Conservation (phyloP, 2,797 vertebrate species). For the Chelonia mydas region DNA sequence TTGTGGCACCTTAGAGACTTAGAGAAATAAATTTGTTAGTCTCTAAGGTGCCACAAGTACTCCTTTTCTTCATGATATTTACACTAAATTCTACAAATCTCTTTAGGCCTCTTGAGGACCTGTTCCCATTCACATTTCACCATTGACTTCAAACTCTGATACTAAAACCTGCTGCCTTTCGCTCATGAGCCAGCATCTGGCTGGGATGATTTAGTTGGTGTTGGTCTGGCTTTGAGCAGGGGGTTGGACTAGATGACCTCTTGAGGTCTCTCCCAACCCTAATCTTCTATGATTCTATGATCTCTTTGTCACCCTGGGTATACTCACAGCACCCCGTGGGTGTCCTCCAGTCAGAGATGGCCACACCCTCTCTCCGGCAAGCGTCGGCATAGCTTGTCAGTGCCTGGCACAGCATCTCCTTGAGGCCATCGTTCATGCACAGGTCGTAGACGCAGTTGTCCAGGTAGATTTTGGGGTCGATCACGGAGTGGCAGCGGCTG, state of each 20-base stretch:
- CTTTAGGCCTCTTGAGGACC: not conserved
- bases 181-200: too few species aligned
- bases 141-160: not conserved
- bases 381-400: slow-evolving; percentile 79
- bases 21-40: too few species aligned
- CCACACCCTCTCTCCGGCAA: slow-evolving; percentile 80
- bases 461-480: slow-evolving; percentile 81
- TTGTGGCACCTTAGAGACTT: too few species aligned
- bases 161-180: not conserved
- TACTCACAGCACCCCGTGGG: slow-evolving; percentile 85
- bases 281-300: too few species aligned
- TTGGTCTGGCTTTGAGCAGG: too few species aligned
- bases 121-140: not conserved
- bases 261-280: too few species aligned
- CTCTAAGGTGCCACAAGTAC: too few species aligned
- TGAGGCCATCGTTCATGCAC: slow-evolving; percentile 80
- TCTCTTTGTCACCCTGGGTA: not conserved
- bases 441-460: slow-evolving; percentile 85
- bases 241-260: too few species aligned
- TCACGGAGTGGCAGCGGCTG: slow-evolving; percentile 69
- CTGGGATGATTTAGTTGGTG: too few species aligned
- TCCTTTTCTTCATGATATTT: not conserved
- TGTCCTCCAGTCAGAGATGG: slow-evolving; percentile 82
- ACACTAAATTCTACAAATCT: not conserved
- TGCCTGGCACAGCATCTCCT: slow-evolving; percentile 79